Evolutionary conservation across 2,797 vertebrate genomes (phyloP).

Genomic region (Xyrichtys novacula): DNA sequence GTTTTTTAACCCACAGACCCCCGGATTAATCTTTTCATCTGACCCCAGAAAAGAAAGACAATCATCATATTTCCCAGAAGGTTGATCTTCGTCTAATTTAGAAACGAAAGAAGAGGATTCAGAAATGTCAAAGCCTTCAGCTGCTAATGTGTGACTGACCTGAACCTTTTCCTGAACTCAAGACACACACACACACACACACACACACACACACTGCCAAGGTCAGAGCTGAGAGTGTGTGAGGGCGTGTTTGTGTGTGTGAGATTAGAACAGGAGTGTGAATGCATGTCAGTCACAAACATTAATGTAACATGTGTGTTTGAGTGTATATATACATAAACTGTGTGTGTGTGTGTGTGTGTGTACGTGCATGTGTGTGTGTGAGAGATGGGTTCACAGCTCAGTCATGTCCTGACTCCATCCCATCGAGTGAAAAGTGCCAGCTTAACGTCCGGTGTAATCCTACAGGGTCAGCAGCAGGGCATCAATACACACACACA

Average conservation of each 20-base stretch:
- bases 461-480: conserved; percentile 61
- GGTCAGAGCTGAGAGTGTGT: conserved; percentile 14
- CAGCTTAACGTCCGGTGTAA: conserved; percentile 58
- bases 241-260: conserved; percentile 25
- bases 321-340: not conserved
- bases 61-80: not conserved
- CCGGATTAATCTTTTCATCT: not conserved
- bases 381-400: conserved; percentile 27
- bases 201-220: not conserved
- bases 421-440: conserved; percentile 47
- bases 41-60: not conserved
- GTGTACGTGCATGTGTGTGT: conserved; percentile 8
- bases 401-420: conserved; percentile 52
- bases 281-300: not conserved
- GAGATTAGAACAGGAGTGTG: conserved; percentile 4
- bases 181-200: conserved; percentile 1
- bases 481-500: conserved; percentile 29
- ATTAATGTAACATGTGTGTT: conserved; percentile 18
- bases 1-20: not conserved
- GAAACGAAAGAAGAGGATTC: not conserved
- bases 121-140: not conserved
- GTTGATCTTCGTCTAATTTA: not conserved
- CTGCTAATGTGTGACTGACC: conserved; percentile 16
- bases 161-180: not conserved
- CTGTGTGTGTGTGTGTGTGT: conserved; percentile 9